Evolutionary conservation across 2,888 invertebrate genomes (phyloP), one percentile per base, ranked within the genome.

Genomic region (Acleris emargana): DNA sequence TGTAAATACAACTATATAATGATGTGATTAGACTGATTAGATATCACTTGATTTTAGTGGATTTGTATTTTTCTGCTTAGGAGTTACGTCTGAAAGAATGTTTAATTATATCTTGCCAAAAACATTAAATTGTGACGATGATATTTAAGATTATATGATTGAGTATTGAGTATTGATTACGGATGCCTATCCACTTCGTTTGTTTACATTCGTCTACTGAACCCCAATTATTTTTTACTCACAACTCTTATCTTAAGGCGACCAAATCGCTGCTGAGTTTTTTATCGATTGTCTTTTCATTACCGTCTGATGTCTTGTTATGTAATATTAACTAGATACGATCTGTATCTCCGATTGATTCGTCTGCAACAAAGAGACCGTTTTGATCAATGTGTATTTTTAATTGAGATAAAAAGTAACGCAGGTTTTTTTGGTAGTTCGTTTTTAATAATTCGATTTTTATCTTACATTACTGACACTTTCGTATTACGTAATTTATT

Each of bases 281-380:
- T 81, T 83, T 78, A 76, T 64, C 79, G 81, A 84, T 86, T 86
- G 82, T 86, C 81, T 87, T 83, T 81, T 81, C 79, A 83, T 83
- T 83, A 83, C 74, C 70, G 75, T 73, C 72, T 77, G 79, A 78
- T 76, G 80, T 70, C 77, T 81, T 81, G 84, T 87, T 88, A 81
- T 87, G 84, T 87, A 86, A 87, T 81, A 84, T 84, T 86, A 83
- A 79, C 80, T 79, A 69, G 90, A 90, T 91, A 86, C 80, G 75
- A 91, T 91, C 89, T 79, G 62, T 62, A 62, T 71, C 74, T 71
- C 75, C 75, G 79, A 86, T 86, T 85, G 85, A 86, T 82, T 86
- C 77, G 77, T 84, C 79, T 76, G 75, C 77, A 73, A 69, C 73
- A 75, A 73, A 61, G 61, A 16, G 51, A 62, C 53, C 58, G 54